Evolutionary conservation across 2,113 vertebrate genomes (phyloP).

Genomic region (Lethenteron camtschaticum): DNA sequence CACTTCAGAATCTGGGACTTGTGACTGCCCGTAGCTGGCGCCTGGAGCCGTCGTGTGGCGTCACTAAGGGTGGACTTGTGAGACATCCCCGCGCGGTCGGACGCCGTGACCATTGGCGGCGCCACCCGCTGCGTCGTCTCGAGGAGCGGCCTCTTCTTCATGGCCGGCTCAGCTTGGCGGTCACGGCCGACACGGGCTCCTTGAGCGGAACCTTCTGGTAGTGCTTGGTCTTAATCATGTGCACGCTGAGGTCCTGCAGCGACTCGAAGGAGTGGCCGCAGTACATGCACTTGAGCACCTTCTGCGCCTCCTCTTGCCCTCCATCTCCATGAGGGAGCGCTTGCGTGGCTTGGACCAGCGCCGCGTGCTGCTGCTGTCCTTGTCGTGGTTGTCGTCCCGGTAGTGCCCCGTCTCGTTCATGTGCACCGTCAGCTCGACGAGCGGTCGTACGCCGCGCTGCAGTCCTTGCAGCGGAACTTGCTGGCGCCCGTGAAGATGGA

Average conservation of each 20-base stretch:
- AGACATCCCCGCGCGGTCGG: slow-evolving; percentile 36
- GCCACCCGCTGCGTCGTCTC: too few relatives aligned
- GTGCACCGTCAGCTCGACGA: slow-evolving; percentile 87
- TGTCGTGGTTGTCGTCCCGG: slow-evolving; percentile 85
- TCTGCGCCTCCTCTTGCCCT: slow-evolving; percentile 94
- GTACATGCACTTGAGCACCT: slow-evolving; percentile 98
- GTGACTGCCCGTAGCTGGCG: slow-evolving; percentile 94
- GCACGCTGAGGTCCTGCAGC: slow-evolving; percentile 87
- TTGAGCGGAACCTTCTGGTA: slow-evolving; percentile 99
- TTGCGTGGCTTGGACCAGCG: slow-evolving; percentile 93
- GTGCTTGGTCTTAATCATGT: slow-evolving; percentile 99
- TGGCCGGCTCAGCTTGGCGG: slow-evolving; percentile 63
- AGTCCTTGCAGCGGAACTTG: slow-evolving; percentile 97
- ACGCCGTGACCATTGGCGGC: slow-evolving; percentile 9
- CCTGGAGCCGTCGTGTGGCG: slow-evolving; percentile 97
- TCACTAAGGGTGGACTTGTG: slow-evolving; percentile 92
- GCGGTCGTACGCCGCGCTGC: slow-evolving; percentile 80
- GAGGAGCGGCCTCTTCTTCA: slow-evolving; percentile 72
- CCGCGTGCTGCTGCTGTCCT: slow-evolving; percentile 64
- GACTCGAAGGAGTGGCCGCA: slow-evolving; percentile 96
- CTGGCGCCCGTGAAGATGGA: slow-evolving; percentile 93
- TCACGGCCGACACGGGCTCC: slow-evolving; percentile 84
- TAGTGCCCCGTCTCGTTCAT: slow-evolving; percentile 98
- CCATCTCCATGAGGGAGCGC: slow-evolving; percentile 94
- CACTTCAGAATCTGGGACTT: slow-evolving; percentile 98